A percentile compares a stretch with the other conserved stretches of the same genome.
These are phyloP conservation scores for Cyclura pinguis DNA, from an alignment of 2,797 vertebrate genomes.

Conservation along the genomic window DNA sequence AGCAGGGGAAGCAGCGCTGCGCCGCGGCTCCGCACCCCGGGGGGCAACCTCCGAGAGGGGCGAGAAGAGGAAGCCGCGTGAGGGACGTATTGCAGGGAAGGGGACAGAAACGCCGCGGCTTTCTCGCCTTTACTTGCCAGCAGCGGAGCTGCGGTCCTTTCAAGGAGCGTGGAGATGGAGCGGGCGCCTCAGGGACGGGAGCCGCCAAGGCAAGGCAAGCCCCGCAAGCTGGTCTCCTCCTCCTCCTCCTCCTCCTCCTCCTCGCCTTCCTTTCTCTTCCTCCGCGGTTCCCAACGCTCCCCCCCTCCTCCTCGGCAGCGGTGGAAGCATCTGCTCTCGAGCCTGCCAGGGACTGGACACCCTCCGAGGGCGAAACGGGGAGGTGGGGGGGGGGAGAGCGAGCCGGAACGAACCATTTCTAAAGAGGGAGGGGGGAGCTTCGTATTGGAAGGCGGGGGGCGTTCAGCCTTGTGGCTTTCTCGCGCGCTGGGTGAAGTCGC, in stretches of 20 bases:
- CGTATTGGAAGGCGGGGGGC: too few relatives aligned
- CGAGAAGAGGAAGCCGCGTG: too few relatives aligned
- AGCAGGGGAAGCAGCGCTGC: too few relatives aligned
- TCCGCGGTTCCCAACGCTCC: too few relatives aligned
- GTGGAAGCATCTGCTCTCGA: constrained; percentile 42
- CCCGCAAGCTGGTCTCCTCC: neutral
- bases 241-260: neutral
- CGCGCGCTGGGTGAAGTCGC: neutral
- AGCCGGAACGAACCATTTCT: constrained; percentile 69
- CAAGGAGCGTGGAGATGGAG: neutral
- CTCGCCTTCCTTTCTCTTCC: neutral
- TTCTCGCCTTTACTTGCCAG: neutral
- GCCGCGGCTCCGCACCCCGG: neutral
- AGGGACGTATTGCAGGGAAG: neutral
- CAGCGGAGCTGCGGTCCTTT: neutral
- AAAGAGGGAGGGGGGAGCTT: neutral
- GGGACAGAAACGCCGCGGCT: constrained; percentile 41
- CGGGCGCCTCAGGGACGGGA: neutral
- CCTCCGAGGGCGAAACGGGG: constrained; percentile 17
- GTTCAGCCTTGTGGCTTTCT: constrained; percentile 46
- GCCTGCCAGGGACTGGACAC: constrained; percentile 28
- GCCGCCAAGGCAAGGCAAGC: neutral
- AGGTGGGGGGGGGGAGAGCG: neutral
- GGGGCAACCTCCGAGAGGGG: neutral
- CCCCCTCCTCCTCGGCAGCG: neutral